phyloP scores from a whole-genome alignment of 37 sponge, comb jelly and placozoan genomes.

The Halichondria panicea region DNA sequence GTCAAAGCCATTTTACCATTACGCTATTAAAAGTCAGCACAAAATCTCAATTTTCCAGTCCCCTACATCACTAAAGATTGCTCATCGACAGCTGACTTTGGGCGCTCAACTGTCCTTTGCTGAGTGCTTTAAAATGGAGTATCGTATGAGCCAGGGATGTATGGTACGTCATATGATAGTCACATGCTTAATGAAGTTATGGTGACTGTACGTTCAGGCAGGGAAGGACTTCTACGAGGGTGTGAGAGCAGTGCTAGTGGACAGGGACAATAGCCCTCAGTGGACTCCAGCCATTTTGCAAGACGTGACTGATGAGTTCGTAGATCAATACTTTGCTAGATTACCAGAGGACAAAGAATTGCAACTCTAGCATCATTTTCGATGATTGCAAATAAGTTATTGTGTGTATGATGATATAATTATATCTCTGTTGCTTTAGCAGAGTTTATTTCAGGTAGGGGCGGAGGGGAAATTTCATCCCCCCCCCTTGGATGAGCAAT shows the following conservation, averaged over 20 bases:
- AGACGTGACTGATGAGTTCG: conserved; percentile 65
- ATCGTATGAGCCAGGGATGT: conserved; percentile 68
- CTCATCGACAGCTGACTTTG: conserved; percentile 73
- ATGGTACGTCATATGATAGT: conserved; percentile 45
- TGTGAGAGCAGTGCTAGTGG: conserved; percentile 85
- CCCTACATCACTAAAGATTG: conserved; percentile 90
- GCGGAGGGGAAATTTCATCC: no score
- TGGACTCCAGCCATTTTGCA: conserved; percentile 83
- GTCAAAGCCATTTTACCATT: no score
- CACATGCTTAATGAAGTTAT: no score
- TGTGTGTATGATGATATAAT: no score
- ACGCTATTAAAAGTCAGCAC: no score
- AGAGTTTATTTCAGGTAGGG: no score
- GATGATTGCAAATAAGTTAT: no score
- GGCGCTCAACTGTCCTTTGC: conserved; percentile 61
- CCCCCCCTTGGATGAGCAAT: no score
- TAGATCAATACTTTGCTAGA: conserved; percentile 68
- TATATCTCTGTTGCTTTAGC: no score
- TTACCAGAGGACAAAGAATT: conserved; percentile 5
- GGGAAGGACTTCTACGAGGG: conserved; percentile 89
- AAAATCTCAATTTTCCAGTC: no score
- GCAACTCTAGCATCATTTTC: neutral
- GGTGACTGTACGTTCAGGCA: no score
- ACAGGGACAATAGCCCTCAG: conserved; percentile 80
- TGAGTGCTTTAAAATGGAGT: conserved; percentile 89